A percentile compares a stretch with the other conserved stretches of the same genome.
These are phyloP conservation scores for Meta bourneti DNA, from an alignment of 2,888 invertebrate species.

Conservation along the genomic window DNA sequence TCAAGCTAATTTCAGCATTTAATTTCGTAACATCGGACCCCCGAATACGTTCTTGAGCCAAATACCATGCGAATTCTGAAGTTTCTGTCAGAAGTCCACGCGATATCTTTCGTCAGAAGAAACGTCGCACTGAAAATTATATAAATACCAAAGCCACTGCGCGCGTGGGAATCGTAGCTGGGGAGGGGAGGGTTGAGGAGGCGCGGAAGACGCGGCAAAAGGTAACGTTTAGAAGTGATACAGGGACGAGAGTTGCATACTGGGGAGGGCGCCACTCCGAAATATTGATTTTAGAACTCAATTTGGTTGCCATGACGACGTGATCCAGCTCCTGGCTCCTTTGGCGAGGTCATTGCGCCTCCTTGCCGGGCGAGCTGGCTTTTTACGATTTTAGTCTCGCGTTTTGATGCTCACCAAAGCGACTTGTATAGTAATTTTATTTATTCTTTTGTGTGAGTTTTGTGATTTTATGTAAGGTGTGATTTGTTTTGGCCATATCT, in stretches of 20 bases:
- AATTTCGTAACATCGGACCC: no score
- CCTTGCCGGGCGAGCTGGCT: constrained; percentile 7
- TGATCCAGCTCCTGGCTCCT: constrained; percentile 44
- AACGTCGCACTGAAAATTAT: no score
- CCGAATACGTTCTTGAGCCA: no score
- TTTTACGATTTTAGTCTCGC: constrained; percentile 14
- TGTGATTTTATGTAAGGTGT: not conserved
- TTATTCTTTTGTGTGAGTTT: not conserved
- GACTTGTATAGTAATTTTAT: not conserved
- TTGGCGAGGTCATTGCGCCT: constrained; percentile 71
- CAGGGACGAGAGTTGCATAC: constrained; percentile 26
- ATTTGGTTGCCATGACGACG: constrained; percentile 65
- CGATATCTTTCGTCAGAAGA: no score
- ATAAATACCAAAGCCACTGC: no score
- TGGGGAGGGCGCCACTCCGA: constrained; percentile 15
- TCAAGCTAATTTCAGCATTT: no score
- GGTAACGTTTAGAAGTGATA: constrained; percentile 31
- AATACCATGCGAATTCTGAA: no score
- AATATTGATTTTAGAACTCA: constrained; percentile 69
- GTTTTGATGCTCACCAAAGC: not conserved
- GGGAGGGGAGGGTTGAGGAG: no score
- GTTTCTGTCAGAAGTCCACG: no score
- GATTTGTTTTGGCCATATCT: not conserved
- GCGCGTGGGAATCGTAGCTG: no score
- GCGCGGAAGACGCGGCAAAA: not conserved